Conservation (phyloP, 2,113 vertebrate genomes). For the Chloropsis hardwickii region DNA sequence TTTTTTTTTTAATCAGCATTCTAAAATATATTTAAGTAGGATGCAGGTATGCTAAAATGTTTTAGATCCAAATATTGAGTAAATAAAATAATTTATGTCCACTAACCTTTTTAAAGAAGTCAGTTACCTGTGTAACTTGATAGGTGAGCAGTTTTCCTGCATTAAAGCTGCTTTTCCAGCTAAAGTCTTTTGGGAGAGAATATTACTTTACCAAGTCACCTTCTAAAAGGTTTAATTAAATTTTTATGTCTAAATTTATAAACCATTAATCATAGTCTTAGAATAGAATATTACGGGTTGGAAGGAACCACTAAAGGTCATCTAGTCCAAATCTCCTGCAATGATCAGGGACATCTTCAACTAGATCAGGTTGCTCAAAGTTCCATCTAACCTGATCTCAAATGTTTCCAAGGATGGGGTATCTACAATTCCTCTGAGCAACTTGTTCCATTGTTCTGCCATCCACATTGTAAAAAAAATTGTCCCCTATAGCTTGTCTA, state of each 20-base stretch:
- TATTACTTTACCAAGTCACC: background rate
- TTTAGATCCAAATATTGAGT: background rate
- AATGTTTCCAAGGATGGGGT: background rate
- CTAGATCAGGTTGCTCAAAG: background rate
- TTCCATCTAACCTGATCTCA: background rate
- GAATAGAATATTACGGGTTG: background rate
- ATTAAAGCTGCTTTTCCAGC: background rate
- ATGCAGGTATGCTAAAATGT: background rate
- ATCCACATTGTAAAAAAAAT: background rate
- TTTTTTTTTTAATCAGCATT: background rate
- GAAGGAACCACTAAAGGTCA: background rate
- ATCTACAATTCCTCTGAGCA: background rate
- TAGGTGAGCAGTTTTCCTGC: background rate
- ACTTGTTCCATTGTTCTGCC: background rate
- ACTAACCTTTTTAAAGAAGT: background rate
- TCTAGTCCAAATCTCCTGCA: background rate
- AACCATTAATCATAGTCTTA: constrained; percentile 4
- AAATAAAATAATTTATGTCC: background rate
- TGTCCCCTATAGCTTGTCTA: background rate
- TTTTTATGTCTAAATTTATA: constrained; percentile 49
- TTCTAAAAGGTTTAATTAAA: constrained; percentile 36
- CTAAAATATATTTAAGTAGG: background rate
- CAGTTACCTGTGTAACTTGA: background rate
- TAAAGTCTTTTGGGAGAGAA: background rate
- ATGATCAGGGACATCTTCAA: background rate